These are phyloP conservation scores for Dysmachus trigonus DNA, from an alignment of 2,888 invertebrate species.

Conservation along the genomic window DNA sequence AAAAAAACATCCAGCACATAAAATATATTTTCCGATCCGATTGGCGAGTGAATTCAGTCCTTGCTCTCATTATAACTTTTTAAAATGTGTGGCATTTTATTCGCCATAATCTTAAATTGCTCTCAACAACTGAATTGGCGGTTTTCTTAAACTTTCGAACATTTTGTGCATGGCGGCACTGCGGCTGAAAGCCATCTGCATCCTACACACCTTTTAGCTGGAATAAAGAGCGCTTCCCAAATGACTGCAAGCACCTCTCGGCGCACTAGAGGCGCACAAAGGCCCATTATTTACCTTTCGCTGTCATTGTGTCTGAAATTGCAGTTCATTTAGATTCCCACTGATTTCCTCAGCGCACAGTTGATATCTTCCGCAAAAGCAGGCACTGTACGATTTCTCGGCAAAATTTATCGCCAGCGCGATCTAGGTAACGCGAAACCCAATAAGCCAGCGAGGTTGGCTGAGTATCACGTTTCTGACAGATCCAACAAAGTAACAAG, in stretches of 20 bases:
- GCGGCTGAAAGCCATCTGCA: neutral
- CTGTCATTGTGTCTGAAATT: conserved; percentile 13
- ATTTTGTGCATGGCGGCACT: neutral
- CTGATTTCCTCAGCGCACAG: neutral
- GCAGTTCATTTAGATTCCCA: conserved; percentile 20
- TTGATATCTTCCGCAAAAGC: conserved; percentile 28
- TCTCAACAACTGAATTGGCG: neutral
- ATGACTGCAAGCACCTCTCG: neutral
- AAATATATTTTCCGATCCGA: neutral
- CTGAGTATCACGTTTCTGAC: conserved; percentile 40
- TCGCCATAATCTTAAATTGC: neutral
- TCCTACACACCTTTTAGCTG: neutral
- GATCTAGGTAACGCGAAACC: conserved; percentile 26
- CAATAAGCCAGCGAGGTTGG: neutral
- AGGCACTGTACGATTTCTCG: neutral
- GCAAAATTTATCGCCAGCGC: neutral
- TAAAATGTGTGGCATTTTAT: neutral
- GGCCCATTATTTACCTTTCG: neutral
- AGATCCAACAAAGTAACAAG: conserved; percentile 49
- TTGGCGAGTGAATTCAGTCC: neutral
- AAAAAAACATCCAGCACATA: no score
- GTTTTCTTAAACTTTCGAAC: neutral
- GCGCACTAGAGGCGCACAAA: neutral
- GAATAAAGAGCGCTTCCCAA: neutral
- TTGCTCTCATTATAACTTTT: neutral